A percentile compares a stretch with the other conserved stretches of the same genome.
phyloP scores from a whole-genome alignment of 2,888 invertebrate species.

The Pterostichus niger region DNA sequence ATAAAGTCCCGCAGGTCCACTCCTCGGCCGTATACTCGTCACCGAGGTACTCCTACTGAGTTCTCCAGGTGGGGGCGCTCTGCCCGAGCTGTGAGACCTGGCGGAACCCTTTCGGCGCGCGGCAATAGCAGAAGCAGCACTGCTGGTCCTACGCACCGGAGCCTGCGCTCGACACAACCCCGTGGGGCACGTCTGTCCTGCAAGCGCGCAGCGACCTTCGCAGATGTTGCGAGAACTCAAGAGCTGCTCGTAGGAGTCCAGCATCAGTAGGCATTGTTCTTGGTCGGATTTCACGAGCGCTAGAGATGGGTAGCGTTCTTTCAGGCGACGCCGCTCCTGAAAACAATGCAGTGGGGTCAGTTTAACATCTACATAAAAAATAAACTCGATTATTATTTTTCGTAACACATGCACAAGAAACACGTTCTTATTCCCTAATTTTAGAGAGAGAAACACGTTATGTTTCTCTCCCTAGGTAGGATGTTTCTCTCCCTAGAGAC shows the following conservation, averaged over 20 bases:
- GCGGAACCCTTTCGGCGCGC: constrained; percentile 26
- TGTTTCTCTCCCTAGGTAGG: too few species aligned
- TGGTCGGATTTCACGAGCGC: constrained; percentile 87
- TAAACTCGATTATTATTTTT: too few species aligned
- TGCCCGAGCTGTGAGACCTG: constrained; percentile 66
- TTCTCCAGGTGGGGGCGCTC: constrained; percentile 62
- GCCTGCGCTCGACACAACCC: constrained; percentile 81
- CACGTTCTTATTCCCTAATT: too few species aligned
- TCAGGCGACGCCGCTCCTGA: constrained; percentile 90
- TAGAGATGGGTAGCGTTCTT: constrained; percentile 90
- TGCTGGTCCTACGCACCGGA: constrained; percentile 43
- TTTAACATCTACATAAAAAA: too few species aligned
- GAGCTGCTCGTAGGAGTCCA: constrained; percentile 91
- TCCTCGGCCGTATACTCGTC: constrained; percentile 81
- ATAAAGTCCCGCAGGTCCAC: constrained; percentile 89
- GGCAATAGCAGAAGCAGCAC: constrained; percentile 7
- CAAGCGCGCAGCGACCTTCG: constrained; percentile 90
- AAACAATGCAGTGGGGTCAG: constrained; percentile 68
- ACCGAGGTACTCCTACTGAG: constrained; percentile 75
- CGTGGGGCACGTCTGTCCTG: constrained; percentile 90
- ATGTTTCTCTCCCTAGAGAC: too few species aligned
- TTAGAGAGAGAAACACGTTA: too few species aligned
- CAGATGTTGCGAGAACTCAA: constrained; percentile 89
- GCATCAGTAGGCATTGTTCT: constrained; percentile 87
- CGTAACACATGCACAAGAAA: too few species aligned